phyloP scores from a whole-genome alignment of 2,888 invertebrate species.

The Amorpha juglandis region DNA sequence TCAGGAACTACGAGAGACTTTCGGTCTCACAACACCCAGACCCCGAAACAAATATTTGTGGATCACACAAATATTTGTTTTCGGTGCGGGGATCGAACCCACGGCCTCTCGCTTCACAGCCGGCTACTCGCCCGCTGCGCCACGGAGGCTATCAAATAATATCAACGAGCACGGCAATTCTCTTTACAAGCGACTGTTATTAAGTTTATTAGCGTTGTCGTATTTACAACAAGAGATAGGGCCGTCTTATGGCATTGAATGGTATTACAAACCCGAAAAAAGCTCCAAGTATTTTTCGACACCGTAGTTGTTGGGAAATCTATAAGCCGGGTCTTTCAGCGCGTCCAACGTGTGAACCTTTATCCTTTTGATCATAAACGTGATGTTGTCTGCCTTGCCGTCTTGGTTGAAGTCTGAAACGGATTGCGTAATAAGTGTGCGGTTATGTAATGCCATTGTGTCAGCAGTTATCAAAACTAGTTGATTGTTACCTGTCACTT shows the following conservation, averaged over 20 bases:
- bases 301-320: constrained; percentile 97
- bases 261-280: constrained; percentile 90
- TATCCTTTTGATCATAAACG: constrained; percentile 97
- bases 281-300: constrained; percentile 99
- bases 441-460: constrained; percentile 22
- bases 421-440: constrained; percentile 34
- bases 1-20: no score
- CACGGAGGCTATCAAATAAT: no score
- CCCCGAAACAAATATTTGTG: no score
- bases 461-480: constrained; percentile 24
- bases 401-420: constrained; percentile 95
- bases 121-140: no score
- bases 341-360: constrained; percentile 96
- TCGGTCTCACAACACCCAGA: no score
- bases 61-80: no score
- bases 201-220: constrained; percentile 46
- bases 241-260: constrained; percentile 42
- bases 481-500: constrained; percentile 88
- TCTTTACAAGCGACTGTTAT: constrained; percentile 42
- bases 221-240: constrained; percentile 43
- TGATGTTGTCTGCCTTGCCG: constrained; percentile 95
- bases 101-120: no score
- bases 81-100: no score
- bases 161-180: constrained; percentile 33
- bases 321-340: constrained; percentile 92